Evolutionary conservation across 2,113 vertebrate species (phyloP), one percentile per base, ranked within the genome.

Genomic region (Epinephelus moara): DNA sequence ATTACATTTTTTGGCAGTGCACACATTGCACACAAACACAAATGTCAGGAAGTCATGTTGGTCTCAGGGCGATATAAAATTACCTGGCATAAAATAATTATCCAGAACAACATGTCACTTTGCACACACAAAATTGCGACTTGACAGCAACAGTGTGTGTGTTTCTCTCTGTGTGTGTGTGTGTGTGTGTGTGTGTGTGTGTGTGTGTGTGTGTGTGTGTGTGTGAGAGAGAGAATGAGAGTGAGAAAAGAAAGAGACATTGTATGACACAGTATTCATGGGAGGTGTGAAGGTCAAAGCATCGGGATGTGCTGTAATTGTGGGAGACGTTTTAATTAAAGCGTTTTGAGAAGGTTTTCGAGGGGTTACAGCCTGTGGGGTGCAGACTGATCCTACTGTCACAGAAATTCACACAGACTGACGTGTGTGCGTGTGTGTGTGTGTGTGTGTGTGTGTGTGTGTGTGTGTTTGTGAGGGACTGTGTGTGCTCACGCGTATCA

Each of bases 311-410:
- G 90, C 89, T 88, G 84, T 93, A 94, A 94, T 94, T 93, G 91
- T 83, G 42, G 84, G 84, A 92, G 94, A 94, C 93, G n/a, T 93
- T 94, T 94, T 94, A 94, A 94, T 94, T 93, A 94, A 94, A 93
- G 75, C 62, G 2, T 91, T 93, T 91, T 90, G 88, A 89, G 91
- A 89, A 86, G 93, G 87, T 88, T 93, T 90, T 82, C 80, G 15
- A 79, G 74, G 82, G 92, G 93, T 94, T 93, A 85, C 61, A 90
- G 87, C 92, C 90, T 86, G 80, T 76, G 66, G 71, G 90, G 73
- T 85, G 62, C 67, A 80, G 71, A 71, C 83, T 89, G 85, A 89
- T 88, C 80, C 85, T 40, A 79, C 91, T 94, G 93, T 92, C 92
- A 93, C 75, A 84, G 75, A 75, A 80, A 92, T 84, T 92, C 84